Conservation (phyloP, 2,797 vertebrate genomes). For the Holocentrus rufus region DNA sequence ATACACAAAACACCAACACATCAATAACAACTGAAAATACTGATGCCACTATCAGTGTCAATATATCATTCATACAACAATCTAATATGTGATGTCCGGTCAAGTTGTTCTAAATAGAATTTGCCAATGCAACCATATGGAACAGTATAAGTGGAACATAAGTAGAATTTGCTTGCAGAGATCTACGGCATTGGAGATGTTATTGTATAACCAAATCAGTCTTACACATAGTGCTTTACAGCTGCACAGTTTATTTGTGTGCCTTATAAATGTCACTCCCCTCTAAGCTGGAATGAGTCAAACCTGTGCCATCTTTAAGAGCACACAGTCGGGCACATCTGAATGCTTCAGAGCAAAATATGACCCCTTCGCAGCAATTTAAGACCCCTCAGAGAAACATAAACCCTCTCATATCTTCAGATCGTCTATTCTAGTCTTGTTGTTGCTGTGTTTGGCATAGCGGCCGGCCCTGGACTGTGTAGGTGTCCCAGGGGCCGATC, state of each 20-base stretch:
- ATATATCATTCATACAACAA: constrained; percentile 14
- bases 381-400: constrained; percentile 73
- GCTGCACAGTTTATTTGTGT: constrained; percentile 22
- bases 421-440: constrained; percentile 84
- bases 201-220: constrained; percentile 11
- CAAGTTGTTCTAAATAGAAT: constrained; percentile 18
- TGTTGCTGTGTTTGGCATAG: constrained; percentile 79
- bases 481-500: constrained; percentile 75
- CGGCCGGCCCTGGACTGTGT: constrained; percentile 69
- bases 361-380: constrained; percentile 54
- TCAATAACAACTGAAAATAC: constrained; percentile 18
- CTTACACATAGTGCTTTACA: constrained; percentile 22
- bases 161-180: constrained; percentile 10
- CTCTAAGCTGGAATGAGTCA: constrained; percentile 68
- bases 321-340: constrained; percentile 31
- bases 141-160: constrained; percentile 1
- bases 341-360: constrained; percentile 53
- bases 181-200: constrained; percentile 22
- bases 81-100: constrained; percentile 22
- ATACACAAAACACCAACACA: constrained; percentile 13
- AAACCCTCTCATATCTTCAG: constrained; percentile 82
- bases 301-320: constrained; percentile 50
- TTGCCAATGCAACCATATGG: neutral
- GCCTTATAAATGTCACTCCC: constrained; percentile 36
- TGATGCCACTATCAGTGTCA: constrained; percentile 11